Evolutionary conservation across 2,888 invertebrate species (phyloP), one percentile per base, ranked within the genome.

Genomic region (Spisula subtruncata): DNA sequence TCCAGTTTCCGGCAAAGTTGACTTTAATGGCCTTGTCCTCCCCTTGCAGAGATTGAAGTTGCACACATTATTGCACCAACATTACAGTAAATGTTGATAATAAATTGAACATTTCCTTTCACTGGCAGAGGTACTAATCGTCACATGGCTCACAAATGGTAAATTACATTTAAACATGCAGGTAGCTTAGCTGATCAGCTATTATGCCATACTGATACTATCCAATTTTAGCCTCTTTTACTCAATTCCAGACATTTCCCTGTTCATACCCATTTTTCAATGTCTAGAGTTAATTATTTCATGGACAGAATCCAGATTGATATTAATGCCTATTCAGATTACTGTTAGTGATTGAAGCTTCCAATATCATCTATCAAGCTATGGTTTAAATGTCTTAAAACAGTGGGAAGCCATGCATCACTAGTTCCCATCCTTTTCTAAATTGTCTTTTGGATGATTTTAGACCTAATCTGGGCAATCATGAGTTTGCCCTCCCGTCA

Each of bases 371-470:
- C 25, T 66, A 66, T 66, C 60, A 66, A 66, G 25, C 25, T 10
- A 66, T 66, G 60, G 60, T 66, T 66, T 51, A 51, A 66, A 66
- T 66, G 60, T 66, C 60, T 66, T 66, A 66, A 60, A 66, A n/a
- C 60, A 66, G 60, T 66, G 60, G 60, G 60, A 66, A 66, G 25
- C 25, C 10, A 25, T 66, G 60, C 60, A 66, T 66, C 60, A 66
- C 60, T 25, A 6, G 20, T 66, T 66, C 60, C 60, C 60, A 66
- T 66, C 60, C 25, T 66, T 66, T 66, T 60, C 25, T 25, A 66
- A 66, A 66, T 25, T 66, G 60, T 66, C 60, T 66, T 66, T 66
- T 25, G n/a, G 60, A 25, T 66, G 5, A 25, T 66, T 25, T 10
- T 66, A 66, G 60, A n/a, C 60, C 25, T 66, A 25, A 66, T 66